Base-by-base conservation (phyloP, 2,113 vertebrate species). In the Diadophis punctatus region DNA sequence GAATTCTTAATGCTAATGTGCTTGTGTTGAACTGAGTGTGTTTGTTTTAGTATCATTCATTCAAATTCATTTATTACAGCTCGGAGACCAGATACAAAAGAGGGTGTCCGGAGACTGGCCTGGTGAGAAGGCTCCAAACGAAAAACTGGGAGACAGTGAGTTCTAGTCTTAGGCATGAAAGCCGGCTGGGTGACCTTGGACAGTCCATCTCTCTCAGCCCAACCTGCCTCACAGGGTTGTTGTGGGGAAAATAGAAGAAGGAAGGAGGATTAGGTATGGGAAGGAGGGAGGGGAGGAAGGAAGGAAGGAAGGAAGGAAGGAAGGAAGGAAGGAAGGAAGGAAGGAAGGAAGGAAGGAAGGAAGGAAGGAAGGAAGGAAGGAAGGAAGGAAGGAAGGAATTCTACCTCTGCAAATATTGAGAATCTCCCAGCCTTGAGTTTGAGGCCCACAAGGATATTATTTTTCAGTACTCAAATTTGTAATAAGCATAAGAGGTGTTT, bases 351-450 rank as follows among this genome's bases (percentile, higher is more conserved):
- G 23, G 48, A 14, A n/a, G 27, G 10, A n/a, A 5, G 8, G n/a
- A 1, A 9, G 1, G 46, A 0, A 9, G 1, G 34, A 3, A n/a
- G 3, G n/a, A 5, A 34, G 6, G 20, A 34, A 0, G 22, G 9
- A 85, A 11, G 22, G 84, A 23, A 58, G 23, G 56, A 58, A 58
- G 18, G 23, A 58, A 56, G 56, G 22, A 56, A 56, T 30, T 63
- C 60, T 63, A 63, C 58, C 58, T 12, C n/a, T 34, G 63, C 63
- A 34, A 74, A 34, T 18, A 5, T 16, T 68, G 14, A 18, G 63
- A 34, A 74, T 18, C 6, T 34, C n/a, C 6, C 60, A 63, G 60
- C 1, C 60, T 11, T 68, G 63, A 3, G n/a, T 34, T 14, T 34
- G n/a, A 74, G 30, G 34, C 14, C 14, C n/a, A 18, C 63, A 74